Conservation (phyloP, 2,888 invertebrate species). For the Icerya purchasi region DNA sequence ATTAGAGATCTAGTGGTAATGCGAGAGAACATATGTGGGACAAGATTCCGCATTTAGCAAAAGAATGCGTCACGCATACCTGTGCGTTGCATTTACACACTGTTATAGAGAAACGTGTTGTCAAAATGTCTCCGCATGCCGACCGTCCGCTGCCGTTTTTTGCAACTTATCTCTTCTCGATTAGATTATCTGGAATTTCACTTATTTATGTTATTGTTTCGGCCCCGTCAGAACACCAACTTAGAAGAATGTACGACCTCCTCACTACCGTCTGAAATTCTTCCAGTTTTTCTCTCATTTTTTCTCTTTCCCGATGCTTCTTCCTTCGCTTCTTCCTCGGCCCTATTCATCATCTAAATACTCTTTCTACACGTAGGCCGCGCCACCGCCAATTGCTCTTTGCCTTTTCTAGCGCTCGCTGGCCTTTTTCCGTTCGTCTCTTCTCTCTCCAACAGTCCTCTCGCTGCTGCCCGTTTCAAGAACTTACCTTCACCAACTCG, state of each 20-base stretch:
- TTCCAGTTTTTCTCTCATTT: conserved; percentile 1
- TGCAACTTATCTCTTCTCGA: neutral
- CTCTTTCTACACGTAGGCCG: too few relatives aligned
- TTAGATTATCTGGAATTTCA: conserved; percentile 10
- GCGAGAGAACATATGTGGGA: conserved; percentile 9
- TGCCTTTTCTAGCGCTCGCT: too few relatives aligned
- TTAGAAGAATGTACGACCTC: conserved; percentile 1
- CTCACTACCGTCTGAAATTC: neutral
- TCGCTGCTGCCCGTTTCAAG: too few relatives aligned
- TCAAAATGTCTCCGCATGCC: conserved; percentile 11
- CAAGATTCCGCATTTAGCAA: conserved; percentile 13
- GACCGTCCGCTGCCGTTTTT: too few relatives aligned
- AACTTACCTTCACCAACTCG: too few relatives aligned
- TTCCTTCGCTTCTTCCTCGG: too few relatives aligned
- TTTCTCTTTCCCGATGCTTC: neutral
- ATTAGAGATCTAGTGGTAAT: too few relatives aligned
- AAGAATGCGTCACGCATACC: conserved; percentile 8
- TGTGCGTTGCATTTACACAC: conserved; percentile 13
- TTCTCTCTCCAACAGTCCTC: too few relatives aligned
- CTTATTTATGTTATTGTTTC: conserved; percentile 13
- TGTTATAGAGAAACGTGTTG: conserved; percentile 13
- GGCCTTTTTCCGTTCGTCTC: too few relatives aligned
- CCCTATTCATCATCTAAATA: too few relatives aligned
- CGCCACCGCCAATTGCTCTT: too few relatives aligned
- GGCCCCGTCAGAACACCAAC: conserved; percentile 8